phyloP scores from a whole-genome alignment of 1,140 invertebrate genomes.

The Brachionus paranguensis region DNA sequence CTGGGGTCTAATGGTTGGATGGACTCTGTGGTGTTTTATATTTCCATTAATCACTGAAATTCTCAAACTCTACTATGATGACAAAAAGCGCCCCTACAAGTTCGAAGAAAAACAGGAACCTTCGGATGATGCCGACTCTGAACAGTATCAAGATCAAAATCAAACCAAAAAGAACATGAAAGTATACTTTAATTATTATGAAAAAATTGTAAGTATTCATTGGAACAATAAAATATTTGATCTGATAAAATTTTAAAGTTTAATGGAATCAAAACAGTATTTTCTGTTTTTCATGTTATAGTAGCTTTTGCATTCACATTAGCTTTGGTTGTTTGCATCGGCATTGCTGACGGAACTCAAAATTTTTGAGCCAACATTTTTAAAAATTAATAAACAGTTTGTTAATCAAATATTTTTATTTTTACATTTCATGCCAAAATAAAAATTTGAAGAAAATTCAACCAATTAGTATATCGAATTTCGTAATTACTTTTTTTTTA shows the following conservation, averaged over 20 bases:
- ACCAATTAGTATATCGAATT: constrained; percentile 9
- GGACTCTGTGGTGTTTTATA: constrained; percentile 30
- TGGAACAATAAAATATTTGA: not conserved
- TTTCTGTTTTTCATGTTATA: not conserved
- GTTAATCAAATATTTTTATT: not conserved
- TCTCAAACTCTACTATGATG: not conserved
- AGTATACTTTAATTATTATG: not conserved
- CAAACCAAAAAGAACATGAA: not conserved
- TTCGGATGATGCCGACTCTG: not conserved
- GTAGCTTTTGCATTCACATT: constrained; percentile 14
- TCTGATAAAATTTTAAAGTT: not conserved
- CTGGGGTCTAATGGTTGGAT: constrained; percentile 28
- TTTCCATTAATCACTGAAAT: not conserved
- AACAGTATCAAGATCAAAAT: not conserved
- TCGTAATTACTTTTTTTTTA: not conserved
- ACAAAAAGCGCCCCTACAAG: not conserved
- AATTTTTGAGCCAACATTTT: not conserved
- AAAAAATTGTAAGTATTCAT: not conserved
- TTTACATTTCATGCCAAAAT: not conserved
- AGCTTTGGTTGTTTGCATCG: constrained; percentile 15
- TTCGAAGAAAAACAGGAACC: not conserved
- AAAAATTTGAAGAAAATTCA: not conserved
- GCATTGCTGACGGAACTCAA: not conserved
- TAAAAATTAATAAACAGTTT: not conserved
- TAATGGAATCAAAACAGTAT: not conserved